These are phyloP conservation scores for Lasioglossum baleicum DNA, from an alignment of 1,140 invertebrate genomes.

Conservation along the genomic window DNA sequence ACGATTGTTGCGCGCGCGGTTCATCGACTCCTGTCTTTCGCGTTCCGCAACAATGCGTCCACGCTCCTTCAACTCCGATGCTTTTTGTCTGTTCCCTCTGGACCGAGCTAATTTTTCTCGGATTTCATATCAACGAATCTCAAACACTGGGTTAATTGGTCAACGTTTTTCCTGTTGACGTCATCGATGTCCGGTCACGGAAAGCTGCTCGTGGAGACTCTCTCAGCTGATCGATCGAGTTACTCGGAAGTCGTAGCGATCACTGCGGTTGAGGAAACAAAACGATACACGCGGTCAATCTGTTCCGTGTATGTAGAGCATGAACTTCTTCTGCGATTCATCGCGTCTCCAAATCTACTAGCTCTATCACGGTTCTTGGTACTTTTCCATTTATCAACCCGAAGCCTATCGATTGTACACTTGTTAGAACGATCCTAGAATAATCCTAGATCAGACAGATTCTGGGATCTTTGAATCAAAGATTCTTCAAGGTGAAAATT, in stretches of 20 bases:
- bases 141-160: conserved; percentile 33
- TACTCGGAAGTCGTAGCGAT: conserved; percentile 37
- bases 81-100: neutral
- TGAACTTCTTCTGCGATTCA: too few relatives aligned
- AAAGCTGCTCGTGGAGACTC: neutral
- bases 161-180: conserved; percentile 3
- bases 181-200: neutral
- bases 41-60: neutral
- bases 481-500: too few relatives aligned
- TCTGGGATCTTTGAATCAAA: too few relatives aligned
- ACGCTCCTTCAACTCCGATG: neutral
- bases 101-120: neutral
- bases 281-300: conserved; percentile 32
- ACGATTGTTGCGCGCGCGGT: conserved; percentile 38
- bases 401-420: too few relatives aligned
- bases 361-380: too few relatives aligned
- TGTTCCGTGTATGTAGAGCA: neutral
- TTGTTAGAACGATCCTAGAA: too few relatives aligned
- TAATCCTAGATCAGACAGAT: too few relatives aligned
- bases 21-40: conserved; percentile 24
- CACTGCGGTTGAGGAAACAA: conserved; percentile 22
- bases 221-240: conserved; percentile 22
- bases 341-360: too few relatives aligned
- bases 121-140: neutral
- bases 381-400: too few relatives aligned